These are phyloP conservation scores for Prolemur simus DNA, from an alignment of 2,113 vertebrate species.

Conservation along the genomic window DNA sequence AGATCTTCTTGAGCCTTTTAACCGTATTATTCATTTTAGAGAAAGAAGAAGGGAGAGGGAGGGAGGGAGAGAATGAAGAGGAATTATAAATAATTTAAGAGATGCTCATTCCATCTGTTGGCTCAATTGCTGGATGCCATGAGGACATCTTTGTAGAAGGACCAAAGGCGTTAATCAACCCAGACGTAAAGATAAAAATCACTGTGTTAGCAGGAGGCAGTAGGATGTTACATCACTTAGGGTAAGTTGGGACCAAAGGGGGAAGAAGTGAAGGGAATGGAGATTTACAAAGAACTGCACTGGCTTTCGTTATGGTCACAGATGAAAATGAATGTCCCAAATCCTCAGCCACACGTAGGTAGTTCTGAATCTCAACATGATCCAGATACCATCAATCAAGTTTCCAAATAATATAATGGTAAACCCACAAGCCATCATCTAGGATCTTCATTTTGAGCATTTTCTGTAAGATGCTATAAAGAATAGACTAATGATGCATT, in stretches of 20 bases:
- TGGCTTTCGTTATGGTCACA: too few species aligned
- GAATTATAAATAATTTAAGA: background rate
- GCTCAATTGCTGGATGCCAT: background rate
- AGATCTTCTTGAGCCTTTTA: background rate
- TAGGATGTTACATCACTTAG: fast-evolving
- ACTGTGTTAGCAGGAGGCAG: background rate
- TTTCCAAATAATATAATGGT: background rate
- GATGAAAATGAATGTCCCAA: background rate
- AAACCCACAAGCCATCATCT: background rate
- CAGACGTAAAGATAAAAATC: background rate
- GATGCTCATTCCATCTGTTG: background rate
- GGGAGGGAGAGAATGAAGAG: background rate
- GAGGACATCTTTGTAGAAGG: background rate
- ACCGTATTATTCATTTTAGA: background rate
- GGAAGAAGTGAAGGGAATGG: too few species aligned
- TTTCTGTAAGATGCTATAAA: background rate
- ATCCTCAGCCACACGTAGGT: background rate
- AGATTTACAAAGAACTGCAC: background rate
- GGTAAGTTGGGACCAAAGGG: background rate
- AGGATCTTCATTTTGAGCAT: background rate
- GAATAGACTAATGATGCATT: too few species aligned
- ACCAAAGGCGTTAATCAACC: background rate
- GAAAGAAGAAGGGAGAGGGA: background rate
- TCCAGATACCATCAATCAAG: background rate
- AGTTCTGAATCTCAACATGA: background rate